Evolutionary conservation across 2,113 vertebrate species (phyloP), one percentile per base, ranked within the genome.

Genomic region (Planiliza haematocheilus): DNA sequence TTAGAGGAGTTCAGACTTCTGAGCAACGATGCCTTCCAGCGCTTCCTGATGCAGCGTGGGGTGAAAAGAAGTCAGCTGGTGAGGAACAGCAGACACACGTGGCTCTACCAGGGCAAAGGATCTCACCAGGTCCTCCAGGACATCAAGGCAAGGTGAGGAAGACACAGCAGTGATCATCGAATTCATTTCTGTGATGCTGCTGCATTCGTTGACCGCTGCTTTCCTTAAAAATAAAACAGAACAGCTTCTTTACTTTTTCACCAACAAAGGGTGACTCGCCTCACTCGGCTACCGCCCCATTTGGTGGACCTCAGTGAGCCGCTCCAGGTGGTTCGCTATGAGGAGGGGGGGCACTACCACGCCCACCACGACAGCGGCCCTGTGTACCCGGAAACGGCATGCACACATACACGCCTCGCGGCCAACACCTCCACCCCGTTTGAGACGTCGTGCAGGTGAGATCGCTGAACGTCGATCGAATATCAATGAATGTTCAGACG

Each of bases 361-460:
- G 97, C 96, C 70, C 97, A 99, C 61, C 95, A 98, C 63, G 97
- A 99, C 95, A 99, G 97, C 1, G 97, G 97, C 2, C 97, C 97
- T 0, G 95, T 99, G 65, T 98, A 97, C 85, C 96, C 96, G 0
- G 97, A 99, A 93, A 98, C 97, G 0, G 95, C 95, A 74, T 99
- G 97, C 91, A 96, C 95, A 48, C 97, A 99, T 85, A 99, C 97
- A 0, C 96, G 96, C 64, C 93, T 97, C 18, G 94, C 96, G 0
- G 92, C 93, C 59, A 98, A 98, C 20, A 94, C 94, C 45, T 96
- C 95, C 0, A 93, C 95, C 20, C 95, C 97, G 30, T 98, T 98
- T 38, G 97, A 99, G 92, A 99, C 97, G 0, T 98, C 97, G 6
- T 99, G 97, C 90, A 95, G 97, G 97, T 98, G 83, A 94, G 94